Base-by-base conservation (phyloP, 1,140 invertebrate genomes). In the Phymorhynchus buccinoides region DNA sequence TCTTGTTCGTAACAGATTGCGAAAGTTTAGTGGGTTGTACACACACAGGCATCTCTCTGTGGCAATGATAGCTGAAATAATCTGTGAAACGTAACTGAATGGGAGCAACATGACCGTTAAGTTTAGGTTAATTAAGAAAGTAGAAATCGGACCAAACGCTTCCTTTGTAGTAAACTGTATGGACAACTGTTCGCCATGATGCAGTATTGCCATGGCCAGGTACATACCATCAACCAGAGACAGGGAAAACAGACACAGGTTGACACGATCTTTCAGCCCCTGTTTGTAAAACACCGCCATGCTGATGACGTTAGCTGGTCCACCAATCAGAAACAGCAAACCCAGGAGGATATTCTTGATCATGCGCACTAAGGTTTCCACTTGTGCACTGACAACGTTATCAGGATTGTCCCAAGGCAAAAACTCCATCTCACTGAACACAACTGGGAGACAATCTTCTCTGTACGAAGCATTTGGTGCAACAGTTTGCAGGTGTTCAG, bases 51-150 rank as follows among this genome's bases (percentile, higher is more conserved):
- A 79, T 22, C 77, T 32, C 41, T 79, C 77, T 44, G 32, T 79
- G 41, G 77, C 77, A 27, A 79, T 79, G 41, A 79, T 44, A 4
- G 77, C 77, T 12, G 77, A 79, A 39, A 79, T 39, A 16, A 79
- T 1, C 37, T 41, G 77, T n/a, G 41, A 79, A 16, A 48, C 39
- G 4, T 42, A 44, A n/a, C n/a, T 22, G 35, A 14, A 22, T 41
- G 41, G 44, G n/a, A 16, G 39, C 77, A 44, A 79, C 27, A 27
- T 44, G 41, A 79, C 77, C 41, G 32, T 3, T 2, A 79, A 30
- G 44, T 79, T 79, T 18, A 44, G 12, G 41, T 79, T 79, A 30
- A 32, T 27, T 27, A 79, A 22, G 39, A 79, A 79, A 3, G 14
- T 42, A n/a, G 27, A n/a, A 3, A 44, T 3, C 6, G 77, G 77